Conservation (phyloP, 2,797 vertebrate species). For the Numenius phaeopus region DNA sequence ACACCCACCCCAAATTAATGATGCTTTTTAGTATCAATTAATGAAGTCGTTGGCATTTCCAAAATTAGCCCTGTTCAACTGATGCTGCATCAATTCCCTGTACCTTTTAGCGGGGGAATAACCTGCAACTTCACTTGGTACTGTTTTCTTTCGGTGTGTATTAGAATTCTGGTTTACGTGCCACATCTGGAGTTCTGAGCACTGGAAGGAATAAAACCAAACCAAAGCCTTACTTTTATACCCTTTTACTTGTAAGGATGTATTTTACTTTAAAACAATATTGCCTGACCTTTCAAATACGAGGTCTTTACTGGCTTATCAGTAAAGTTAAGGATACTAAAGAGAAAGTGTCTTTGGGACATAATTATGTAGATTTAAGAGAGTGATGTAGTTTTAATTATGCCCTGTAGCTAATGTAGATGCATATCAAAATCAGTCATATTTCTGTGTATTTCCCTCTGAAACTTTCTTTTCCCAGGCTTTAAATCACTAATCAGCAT, state of each 20-base stretch:
- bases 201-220: neutral
- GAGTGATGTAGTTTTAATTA: constrained; percentile 75
- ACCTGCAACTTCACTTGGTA: neutral
- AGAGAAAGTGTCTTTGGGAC: constrained; percentile 68
- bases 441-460: constrained; percentile 61
- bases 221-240: neutral
- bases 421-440: constrained; percentile 62
- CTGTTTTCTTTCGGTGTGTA: neutral
- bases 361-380: constrained; percentile 78
- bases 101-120: neutral
- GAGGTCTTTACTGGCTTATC: constrained; percentile 38
- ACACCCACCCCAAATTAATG: neutral
- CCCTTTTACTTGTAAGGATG: constrained; percentile 18
- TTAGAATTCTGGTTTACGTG: neutral
- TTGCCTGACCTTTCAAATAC: constrained; percentile 38
- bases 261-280: constrained; percentile 17
- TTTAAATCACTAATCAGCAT: constrained; percentile 59
- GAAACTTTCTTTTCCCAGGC: constrained; percentile 62
- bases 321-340: constrained; percentile 59
- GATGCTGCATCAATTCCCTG: neutral
- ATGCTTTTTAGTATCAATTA: neutral
- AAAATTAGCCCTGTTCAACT: neutral
- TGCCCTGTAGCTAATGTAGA: constrained; percentile 61
- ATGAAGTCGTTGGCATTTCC: neutral
- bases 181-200: neutral